A percentile compares a stretch with the other conserved stretches of the same genome.
These are phyloP conservation scores for Anseranas semipalmata DNA, from an alignment of 2,113 vertebrate genomes.

Conservation along the genomic window DNA sequence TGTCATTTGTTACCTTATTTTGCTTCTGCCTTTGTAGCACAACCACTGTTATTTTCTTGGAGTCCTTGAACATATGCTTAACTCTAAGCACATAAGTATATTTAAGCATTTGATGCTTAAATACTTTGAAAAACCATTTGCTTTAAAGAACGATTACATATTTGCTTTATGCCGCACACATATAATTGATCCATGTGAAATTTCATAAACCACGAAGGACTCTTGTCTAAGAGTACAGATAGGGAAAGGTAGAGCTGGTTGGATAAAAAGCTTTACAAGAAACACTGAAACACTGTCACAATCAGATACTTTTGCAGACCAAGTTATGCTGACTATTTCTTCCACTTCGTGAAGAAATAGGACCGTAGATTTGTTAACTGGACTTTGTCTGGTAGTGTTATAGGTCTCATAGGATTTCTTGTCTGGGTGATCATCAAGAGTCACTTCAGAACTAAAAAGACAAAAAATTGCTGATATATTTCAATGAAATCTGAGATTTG, in stretches of 20 bases:
- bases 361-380: not conserved
- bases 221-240: not conserved
- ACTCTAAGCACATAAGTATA: not conserved
- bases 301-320: not conserved
- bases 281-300: not conserved
- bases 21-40: not conserved
- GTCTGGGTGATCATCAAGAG: not conserved
- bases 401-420: not conserved
- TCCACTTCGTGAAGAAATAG: not conserved
- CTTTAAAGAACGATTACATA: not conserved
- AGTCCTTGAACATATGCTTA: not conserved
- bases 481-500: not conserved
- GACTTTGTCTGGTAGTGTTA: not conserved
- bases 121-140: not conserved
- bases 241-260: not conserved
- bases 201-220: not conserved
- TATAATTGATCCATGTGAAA: not conserved
- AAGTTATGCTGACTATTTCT: not conserved
- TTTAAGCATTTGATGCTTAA: not conserved
- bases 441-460: not conserved
- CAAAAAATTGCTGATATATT: not conserved
- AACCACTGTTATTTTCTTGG: not conserved
- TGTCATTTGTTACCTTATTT: not conserved
- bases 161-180: fast-evolving
- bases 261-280: not conserved